Evolutionary conservation across 1,140 invertebrate genomes (phyloP).

Genomic region (Anastrepha obliqua): DNA sequence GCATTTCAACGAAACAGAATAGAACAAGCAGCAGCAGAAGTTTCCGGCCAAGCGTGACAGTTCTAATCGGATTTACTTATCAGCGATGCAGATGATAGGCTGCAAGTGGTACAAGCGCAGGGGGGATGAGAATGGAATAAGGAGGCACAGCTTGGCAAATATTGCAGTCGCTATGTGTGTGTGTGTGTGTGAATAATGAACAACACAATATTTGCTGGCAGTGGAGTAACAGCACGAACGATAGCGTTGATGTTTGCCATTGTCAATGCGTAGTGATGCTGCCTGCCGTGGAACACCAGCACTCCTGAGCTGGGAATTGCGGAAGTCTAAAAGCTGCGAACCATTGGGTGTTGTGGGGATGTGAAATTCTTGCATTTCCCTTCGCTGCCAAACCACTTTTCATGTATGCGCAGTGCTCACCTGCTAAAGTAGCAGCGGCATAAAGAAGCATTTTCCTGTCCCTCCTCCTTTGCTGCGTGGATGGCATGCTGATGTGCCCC

Average conservation of each 20-base stretch:
- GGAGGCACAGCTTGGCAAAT: background rate
- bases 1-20: background rate
- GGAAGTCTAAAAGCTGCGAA: slow-evolving; percentile 9
- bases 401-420: background rate
- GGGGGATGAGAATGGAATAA: no score
- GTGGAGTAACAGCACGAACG: background rate
- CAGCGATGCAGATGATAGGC: slow-evolving; percentile 30
- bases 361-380: background rate
- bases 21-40: slow-evolving; percentile 24
- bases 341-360: background rate
- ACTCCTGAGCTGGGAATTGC: background rate
- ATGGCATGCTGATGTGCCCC: no score
- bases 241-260: background rate
- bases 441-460: background rate
- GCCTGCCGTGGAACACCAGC: background rate
- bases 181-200: slow-evolving; percentile 22
- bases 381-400: background rate
- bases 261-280: background rate
- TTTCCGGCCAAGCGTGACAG: slow-evolving; percentile 44
- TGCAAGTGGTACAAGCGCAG: background rate
- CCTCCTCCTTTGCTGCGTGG: background rate
- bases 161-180: background rate
- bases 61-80: slow-evolving; percentile 50
- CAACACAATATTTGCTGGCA: background rate
- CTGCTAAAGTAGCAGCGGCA: background rate